Base-by-base conservation (phyloP, 2,113 vertebrate genomes). In the Polyodon spathula region DNA sequence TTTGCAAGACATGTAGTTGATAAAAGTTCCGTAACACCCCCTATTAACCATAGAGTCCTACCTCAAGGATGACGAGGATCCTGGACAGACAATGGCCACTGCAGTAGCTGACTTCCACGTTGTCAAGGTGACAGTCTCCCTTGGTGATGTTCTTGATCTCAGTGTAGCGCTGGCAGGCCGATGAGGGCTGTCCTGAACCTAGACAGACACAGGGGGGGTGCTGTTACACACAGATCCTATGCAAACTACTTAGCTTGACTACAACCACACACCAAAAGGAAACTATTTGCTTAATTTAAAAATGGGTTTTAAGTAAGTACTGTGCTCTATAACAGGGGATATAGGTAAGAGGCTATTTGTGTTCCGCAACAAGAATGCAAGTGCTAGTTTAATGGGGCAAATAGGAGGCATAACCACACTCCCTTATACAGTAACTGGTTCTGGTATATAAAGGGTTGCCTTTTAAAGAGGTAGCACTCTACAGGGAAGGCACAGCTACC, bases 61-160 rank as follows among this genome's bases (percentile, higher is more conserved):
- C 91, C 92, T 95, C 91, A 9, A 90, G 71, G 62, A 88, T 87
- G 74, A 95, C 89, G 1, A 84, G 78, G 2, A 86, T 91, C 75
- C 84, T 83, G 64, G 93, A 93, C 3, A 74, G 76, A 66, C 93
- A 95, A 62, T 73, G 83, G 4, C 93, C 92, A 6, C 81, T 78
- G 73, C 91, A 95, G 83, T 83, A 92, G 86, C 84, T 88, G 76
- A 95, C 91, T 65, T 87, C 87, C 65, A 97, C 90, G 17, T 82
- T 81, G 58, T 84, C 88, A 62, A 93, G 84, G 56, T 69, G 73
- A 73, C 93, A 97, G 69, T 71, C 66, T 4, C 90, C 91, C 68
- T 93, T 93, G 68, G 90, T 86, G 83, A 97, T 84, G 77, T 92
- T 95, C 7, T 86, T 84, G 48, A 88, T 71, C 73, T 94, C 87